phyloP scores from a whole-genome alignment of 2,888 invertebrate genomes.

The Dexiosoma caninum region DNA sequence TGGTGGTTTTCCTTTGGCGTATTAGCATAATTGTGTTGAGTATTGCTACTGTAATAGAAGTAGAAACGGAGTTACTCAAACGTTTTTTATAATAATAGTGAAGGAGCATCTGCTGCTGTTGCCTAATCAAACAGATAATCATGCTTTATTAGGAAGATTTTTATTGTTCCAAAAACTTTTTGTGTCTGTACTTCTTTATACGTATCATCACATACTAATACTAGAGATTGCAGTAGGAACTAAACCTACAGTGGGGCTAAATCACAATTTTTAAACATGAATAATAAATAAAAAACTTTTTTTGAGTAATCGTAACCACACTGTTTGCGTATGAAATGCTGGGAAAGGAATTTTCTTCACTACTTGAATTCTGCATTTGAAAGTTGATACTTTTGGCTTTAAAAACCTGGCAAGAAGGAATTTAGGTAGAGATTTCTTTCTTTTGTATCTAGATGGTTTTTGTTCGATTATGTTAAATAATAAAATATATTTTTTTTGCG shows the following conservation, averaged over 20 bases:
- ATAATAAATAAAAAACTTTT: too few relatives aligned
- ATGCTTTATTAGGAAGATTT: conserved; percentile 65
- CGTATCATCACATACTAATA: conserved; percentile 3
- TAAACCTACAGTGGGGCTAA: background rate
- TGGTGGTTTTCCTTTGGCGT: conserved; percentile 43
- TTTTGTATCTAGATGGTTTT: too few relatives aligned
- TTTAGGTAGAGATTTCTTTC: too few relatives aligned
- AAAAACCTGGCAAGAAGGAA: too few relatives aligned
- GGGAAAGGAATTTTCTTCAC: too few relatives aligned
- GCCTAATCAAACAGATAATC: conserved; percentile 67
- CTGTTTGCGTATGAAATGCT: too few relatives aligned
- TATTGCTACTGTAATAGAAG: background rate
- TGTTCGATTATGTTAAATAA: too few relatives aligned
- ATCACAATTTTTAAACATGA: background rate
- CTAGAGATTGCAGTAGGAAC: too few relatives aligned
- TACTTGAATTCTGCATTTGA: too few relatives aligned
- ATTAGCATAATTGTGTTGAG: conserved; percentile 59
- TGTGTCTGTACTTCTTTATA: conserved; percentile 14
- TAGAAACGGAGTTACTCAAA: background rate
- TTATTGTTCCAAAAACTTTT: conserved; percentile 51
- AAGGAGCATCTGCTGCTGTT: conserved; percentile 64
- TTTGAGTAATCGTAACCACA: too few relatives aligned
- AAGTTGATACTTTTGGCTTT: too few relatives aligned
- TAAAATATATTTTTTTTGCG: too few relatives aligned
- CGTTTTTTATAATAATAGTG: conserved; percentile 5